Base-by-base conservation (phyloP, 2,888 invertebrate genomes). In the Neuroscelio doddi region DNA sequence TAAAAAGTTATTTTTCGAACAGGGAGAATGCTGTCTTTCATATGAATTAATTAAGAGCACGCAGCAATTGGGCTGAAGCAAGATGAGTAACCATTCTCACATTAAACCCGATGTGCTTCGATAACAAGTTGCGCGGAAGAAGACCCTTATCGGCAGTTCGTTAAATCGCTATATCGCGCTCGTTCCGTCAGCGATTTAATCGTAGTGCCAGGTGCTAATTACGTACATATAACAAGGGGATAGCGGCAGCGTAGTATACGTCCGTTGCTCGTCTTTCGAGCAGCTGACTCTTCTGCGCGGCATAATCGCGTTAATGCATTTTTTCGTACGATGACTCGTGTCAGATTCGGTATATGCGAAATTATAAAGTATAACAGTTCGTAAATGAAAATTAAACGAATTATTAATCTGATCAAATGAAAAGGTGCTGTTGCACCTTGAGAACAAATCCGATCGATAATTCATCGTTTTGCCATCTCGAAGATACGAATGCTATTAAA, bases 151-250 rank as follows among this genome's bases (percentile, higher is more conserved):
- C 64, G 56, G 32, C 16, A n/a, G 57, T 63, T 57, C 59, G 63
- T 64, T 68, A 68, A 61, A 68, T 68, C 67, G 61, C 57, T 53
- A 62, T 30, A 29, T 26, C 21, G 10, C 29, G 24, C 34, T 30
- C 29, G 29, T 50, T 16, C 27, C 39, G 50, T 50, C 59, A 49
- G 69, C 64, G 69, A 69, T 69, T 64, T 52, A 67, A 69, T 69
- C 69, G 64, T 64, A 69, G 64, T 64, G 64, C 69, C 69, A 67
- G 69, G 69, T 69, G 67, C 62, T 58, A 69, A 67, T 69, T 67
- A 67, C 63, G 65, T 51, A 51, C 64, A 64, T 53, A 53, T 56
- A 57, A 57, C 36, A 36, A 17, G 41, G 53, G 64, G 56, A 58
- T 53, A 52, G 50, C 42, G 52, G 14, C 36, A 32, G 55, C 30